Conservation (phyloP, 2,888 invertebrate species). For the Onchidella celtica region DNA sequence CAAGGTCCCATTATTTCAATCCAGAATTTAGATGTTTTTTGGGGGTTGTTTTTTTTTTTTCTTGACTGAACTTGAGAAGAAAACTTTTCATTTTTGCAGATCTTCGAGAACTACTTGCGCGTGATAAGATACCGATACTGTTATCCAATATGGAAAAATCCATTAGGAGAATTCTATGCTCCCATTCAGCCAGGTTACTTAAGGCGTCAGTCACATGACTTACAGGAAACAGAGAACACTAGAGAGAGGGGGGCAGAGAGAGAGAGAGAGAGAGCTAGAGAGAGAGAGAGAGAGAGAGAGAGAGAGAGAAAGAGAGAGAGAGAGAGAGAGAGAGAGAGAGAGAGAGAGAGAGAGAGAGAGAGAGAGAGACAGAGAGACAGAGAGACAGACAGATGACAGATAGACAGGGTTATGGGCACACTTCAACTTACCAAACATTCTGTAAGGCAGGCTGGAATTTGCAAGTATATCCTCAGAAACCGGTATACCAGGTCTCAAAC, state of each 20-base stretch:
- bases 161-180: too few species aligned
- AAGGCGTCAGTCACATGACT: too few species aligned
- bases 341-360: slow-evolving; percentile 30
- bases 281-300: slow-evolving; percentile 32
- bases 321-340: slow-evolving; percentile 11
- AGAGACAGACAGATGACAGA: slow-evolving; percentile 29
- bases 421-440: slow-evolving; percentile 34
- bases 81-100: too few species aligned
- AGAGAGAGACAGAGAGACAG: slow-evolving; percentile 38
- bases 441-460: background rate
- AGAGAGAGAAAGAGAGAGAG: slow-evolving; percentile 26
- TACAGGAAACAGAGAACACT: background rate
- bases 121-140: too few species aligned
- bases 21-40: too few species aligned
- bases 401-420: background rate
- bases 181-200: too few species aligned
- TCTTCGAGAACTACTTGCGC: too few species aligned
- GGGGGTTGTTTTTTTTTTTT: too few species aligned
- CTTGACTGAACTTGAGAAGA: too few species aligned
- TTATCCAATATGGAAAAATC: too few species aligned
- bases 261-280: too few species aligned
- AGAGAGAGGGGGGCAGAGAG: slow-evolving; percentile 16
- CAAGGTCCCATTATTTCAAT: too few species aligned
- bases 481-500: background rate
- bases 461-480: background rate